phyloP scores from a whole-genome alignment of 2,113 vertebrate species.

The Aplodontia rufa region DNA sequence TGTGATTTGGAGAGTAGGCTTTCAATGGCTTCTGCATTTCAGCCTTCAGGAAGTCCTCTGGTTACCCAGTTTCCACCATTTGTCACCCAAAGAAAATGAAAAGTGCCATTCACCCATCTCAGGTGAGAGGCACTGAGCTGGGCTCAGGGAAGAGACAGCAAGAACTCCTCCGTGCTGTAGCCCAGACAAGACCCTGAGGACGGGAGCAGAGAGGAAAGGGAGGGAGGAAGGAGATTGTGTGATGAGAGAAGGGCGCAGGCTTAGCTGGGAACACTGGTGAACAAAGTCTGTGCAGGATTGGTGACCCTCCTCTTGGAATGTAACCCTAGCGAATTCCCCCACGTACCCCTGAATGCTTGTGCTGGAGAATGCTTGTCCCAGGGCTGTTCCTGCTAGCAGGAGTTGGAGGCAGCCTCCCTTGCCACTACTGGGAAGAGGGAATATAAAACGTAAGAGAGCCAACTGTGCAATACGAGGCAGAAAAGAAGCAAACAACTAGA shows the following conservation, averaged over 20 bases:
- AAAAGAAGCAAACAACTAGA: background rate
- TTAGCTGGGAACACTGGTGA: background rate
- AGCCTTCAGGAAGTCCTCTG: background rate
- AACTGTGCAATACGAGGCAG: background rate
- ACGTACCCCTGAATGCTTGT: fast-evolving
- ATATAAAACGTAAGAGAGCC: background rate
- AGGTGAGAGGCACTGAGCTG: background rate
- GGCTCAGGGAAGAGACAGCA: background rate
- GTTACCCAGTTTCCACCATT: background rate
- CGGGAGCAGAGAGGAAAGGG: background rate
- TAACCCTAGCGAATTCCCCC: background rate
- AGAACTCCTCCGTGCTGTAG: background rate
- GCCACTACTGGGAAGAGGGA: background rate
- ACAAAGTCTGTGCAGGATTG: background rate
- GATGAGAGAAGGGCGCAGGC: background rate
- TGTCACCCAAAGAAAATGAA: background rate
- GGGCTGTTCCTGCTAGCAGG: background rate
- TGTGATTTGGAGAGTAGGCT: background rate
- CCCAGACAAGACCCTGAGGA: background rate
- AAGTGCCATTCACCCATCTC: background rate
- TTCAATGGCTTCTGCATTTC: background rate
- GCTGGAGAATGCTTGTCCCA: background rate
- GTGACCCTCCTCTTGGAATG: background rate
- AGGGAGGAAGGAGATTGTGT: background rate
- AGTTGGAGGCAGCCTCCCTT: background rate